A percentile compares a stretch with the other conserved stretches of the same genome.
Evolutionary conservation across 1,140 invertebrate species (phyloP).

Genomic region (Zaprionus ornatus): DNA sequence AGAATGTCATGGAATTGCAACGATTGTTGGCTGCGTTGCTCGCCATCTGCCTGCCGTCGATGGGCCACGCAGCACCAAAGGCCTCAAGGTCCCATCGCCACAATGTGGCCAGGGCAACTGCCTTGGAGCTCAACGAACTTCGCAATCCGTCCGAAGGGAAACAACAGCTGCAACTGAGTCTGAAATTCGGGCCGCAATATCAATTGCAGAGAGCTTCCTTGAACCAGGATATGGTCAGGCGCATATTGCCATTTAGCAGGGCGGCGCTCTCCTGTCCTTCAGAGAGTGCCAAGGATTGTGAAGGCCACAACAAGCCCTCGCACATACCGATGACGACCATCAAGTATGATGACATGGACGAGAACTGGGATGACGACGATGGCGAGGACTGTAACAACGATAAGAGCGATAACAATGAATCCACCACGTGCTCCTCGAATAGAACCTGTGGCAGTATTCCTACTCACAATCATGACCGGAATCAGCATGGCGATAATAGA

Average conservation of each 20-base stretch:
- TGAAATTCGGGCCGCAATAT: constrained; percentile 2
- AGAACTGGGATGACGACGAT: neutral
- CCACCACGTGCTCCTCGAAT: too few species aligned
- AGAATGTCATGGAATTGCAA: constrained; percentile 13
- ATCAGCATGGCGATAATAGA: neutral
- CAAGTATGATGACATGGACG: neutral
- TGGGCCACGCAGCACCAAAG: too few species aligned
- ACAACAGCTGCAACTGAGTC: neutral
- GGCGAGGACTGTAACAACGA: neutral
- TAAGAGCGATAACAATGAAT: neutral
- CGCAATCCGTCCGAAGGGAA: neutral
- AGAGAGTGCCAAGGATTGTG: neutral
- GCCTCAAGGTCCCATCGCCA: too few species aligned
- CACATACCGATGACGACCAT: neutral
- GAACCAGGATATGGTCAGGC: neutral
- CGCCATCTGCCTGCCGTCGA: neutral
- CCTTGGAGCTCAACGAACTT: neutral
- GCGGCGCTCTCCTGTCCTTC: neutral
- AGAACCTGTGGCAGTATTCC: neutral
- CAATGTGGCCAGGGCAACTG: neutral
- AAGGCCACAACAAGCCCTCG: neutral
- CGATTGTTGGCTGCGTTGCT: neutral
- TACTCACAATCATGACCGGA: neutral
- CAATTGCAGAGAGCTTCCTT: too few species aligned
- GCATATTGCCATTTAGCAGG: neutral